A percentile compares a stretch with the other conserved stretches of the same genome.
phyloP scores from a whole-genome alignment of 2,113 vertebrate species.

The Hemiscyllium ocellatum region DNA sequence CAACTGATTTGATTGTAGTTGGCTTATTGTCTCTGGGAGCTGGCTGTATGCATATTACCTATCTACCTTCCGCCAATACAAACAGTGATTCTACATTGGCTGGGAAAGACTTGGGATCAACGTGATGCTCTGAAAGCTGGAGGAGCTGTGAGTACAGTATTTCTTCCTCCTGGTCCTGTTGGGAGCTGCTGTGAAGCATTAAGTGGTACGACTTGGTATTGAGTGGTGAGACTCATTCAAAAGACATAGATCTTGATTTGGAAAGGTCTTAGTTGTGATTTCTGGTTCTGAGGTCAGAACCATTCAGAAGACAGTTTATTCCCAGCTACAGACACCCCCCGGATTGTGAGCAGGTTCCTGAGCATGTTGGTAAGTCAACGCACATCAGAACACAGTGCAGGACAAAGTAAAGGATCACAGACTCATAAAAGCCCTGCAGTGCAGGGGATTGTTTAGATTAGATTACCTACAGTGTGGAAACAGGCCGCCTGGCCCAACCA shows the following conservation, averaged over 20 bases:
- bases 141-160: too few relatives aligned
- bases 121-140: too few relatives aligned
- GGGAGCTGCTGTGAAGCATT: too few relatives aligned
- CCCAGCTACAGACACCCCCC: neutral
- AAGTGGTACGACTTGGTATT: neutral
- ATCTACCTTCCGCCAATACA: neutral
- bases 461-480: too few relatives aligned
- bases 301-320: neutral
- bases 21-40: neutral
- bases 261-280: neutral
- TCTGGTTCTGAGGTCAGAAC: neutral
- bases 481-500: too few relatives aligned
- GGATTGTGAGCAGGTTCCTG: too few relatives aligned
- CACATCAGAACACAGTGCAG: too few relatives aligned
- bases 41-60: neutral
- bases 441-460: too few relatives aligned
- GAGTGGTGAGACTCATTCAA: neutral
- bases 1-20: neutral
- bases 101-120: neutral
- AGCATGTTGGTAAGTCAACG: too few relatives aligned
- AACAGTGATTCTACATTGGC: neutral
- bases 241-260: neutral
- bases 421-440: too few relatives aligned
- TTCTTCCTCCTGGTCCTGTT: too few relatives aligned
- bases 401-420: too few relatives aligned